Conservation (phyloP, 2,797 vertebrate genomes). For the Geotria australis region DNA sequence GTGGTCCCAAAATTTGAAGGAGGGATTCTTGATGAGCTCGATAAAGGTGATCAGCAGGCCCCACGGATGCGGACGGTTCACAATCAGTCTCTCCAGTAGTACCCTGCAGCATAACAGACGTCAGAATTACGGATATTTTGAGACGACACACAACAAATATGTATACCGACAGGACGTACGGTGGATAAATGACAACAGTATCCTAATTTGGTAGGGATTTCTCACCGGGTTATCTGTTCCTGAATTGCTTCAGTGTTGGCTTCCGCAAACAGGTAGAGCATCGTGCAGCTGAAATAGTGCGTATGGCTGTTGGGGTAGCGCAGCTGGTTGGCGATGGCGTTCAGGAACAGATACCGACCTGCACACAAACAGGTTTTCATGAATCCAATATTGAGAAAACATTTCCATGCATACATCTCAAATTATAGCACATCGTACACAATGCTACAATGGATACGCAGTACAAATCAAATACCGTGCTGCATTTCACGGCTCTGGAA, state of each 20-base stretch:
- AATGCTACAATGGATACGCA: not conserved
- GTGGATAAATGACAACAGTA: too few species aligned
- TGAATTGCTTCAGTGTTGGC: slow-evolving; percentile 97
- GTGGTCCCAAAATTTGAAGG: slow-evolving; percentile 99
- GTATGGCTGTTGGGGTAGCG: slow-evolving; percentile 98
- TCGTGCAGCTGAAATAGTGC: slow-evolving; percentile 98
- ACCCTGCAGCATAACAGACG: slow-evolving; percentile 20
- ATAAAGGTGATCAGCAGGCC: slow-evolving; percentile 98
- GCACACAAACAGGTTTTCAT: slow-evolving; percentile 1
- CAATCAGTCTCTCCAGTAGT: slow-evolving; percentile 81
- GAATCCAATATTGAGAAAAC: not conserved
- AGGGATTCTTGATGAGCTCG: slow-evolving; percentile 96
- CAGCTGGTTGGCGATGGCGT: slow-evolving; percentile 93
- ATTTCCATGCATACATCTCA: not conserved
- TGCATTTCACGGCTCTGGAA: too few species aligned
- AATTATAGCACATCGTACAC: not conserved
- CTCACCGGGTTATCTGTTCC: slow-evolving; percentile 92
- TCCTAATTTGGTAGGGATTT: too few species aligned
- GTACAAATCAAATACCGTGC: too few species aligned
- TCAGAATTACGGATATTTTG: not conserved
- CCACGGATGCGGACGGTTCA: slow-evolving; percentile 97
- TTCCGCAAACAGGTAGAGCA: slow-evolving; percentile 93
- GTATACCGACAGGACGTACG: too few species aligned
- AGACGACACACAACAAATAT: too few species aligned
- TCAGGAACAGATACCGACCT: slow-evolving; percentile 94